Percentiles rank a stretch among this genome's conserved stretches.
Evolutionary conservation across 2,113 vertebrate genomes (phyloP).

Genomic region (Zingel zingel): DNA sequence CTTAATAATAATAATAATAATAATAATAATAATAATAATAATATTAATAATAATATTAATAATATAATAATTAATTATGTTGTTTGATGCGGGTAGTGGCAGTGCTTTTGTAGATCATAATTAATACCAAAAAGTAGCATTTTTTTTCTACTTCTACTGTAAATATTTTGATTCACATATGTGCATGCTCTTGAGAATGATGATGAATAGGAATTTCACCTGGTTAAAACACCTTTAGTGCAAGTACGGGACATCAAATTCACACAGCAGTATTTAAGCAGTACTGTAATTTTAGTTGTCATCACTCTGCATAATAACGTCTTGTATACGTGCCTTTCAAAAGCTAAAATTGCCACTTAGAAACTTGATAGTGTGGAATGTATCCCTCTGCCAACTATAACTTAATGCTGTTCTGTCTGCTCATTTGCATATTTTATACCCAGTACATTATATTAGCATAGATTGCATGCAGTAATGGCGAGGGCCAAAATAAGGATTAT

Average conservation of each 20-base stretch:
- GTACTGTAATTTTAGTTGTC: background rate
- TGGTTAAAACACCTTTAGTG: background rate
- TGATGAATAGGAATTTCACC: background rate
- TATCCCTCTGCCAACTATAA: constrained; percentile 37
- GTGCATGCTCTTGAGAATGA: background rate
- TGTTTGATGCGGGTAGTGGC: background rate
- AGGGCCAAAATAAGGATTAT: constrained; percentile 40
- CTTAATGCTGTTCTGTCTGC: constrained; percentile 34
- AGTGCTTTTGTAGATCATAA: background rate
- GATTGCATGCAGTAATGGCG: constrained; percentile 9
- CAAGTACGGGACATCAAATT: background rate
- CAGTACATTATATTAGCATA: constrained; percentile 33
- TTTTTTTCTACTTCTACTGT: background rate
- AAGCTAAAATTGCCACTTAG: constrained; percentile 45
- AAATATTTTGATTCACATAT: background rate
- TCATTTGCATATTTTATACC: constrained; percentile 33
- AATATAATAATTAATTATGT: background rate
- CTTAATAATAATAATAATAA: background rate
- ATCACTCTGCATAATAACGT: constrained; percentile 26
- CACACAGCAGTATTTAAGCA: constrained; percentile 20
- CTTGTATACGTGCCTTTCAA: constrained; percentile 22
- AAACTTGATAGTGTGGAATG: constrained; percentile 29
- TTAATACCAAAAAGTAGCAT: background rate
- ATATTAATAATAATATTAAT: no score
- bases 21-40: no score